Percentiles rank a stretch among this genome's conserved stretches.
These are phyloP conservation scores for Mormyrus lacerda DNA, from an alignment of 2,113 vertebrate genomes.

Conservation along the genomic window DNA sequence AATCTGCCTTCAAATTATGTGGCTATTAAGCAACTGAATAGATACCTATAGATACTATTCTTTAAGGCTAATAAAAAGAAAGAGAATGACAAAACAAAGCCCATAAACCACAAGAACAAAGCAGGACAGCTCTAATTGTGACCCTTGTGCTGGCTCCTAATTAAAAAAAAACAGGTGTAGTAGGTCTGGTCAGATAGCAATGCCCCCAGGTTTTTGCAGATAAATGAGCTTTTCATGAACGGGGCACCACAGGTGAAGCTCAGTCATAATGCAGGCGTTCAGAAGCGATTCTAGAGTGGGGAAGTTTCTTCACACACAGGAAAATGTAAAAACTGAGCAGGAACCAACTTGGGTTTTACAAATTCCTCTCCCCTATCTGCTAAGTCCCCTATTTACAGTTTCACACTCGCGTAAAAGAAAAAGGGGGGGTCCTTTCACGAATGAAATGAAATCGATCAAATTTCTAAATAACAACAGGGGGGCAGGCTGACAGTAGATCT, in stretches of 20 bases:
- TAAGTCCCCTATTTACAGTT: background rate
- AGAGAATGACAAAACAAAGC: background rate
- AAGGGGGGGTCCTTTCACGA: background rate
- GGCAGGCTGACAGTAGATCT: background rate
- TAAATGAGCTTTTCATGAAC: background rate
- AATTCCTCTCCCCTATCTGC: background rate
- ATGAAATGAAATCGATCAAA: background rate
- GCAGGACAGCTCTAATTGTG: background rate
- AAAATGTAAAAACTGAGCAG: background rate
- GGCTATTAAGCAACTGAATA: background rate
- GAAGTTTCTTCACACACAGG: background rate
- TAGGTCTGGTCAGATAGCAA: background rate
- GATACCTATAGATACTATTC: too few relatives aligned
- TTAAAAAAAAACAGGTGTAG: background rate
- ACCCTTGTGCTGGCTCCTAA: background rate
- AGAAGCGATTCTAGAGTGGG: background rate
- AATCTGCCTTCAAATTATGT: background rate
- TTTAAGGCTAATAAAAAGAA: background rate
- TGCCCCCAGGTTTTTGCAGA: background rate
- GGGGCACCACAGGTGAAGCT: background rate
- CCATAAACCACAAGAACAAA: background rate
- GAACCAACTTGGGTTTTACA: background rate
- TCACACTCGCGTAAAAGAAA: background rate
- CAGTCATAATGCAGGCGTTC: background rate
- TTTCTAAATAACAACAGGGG: background rate